Evolutionary conservation across 2,888 invertebrate species (phyloP).

Genomic region (Alviniconcha strummeri): DNA sequence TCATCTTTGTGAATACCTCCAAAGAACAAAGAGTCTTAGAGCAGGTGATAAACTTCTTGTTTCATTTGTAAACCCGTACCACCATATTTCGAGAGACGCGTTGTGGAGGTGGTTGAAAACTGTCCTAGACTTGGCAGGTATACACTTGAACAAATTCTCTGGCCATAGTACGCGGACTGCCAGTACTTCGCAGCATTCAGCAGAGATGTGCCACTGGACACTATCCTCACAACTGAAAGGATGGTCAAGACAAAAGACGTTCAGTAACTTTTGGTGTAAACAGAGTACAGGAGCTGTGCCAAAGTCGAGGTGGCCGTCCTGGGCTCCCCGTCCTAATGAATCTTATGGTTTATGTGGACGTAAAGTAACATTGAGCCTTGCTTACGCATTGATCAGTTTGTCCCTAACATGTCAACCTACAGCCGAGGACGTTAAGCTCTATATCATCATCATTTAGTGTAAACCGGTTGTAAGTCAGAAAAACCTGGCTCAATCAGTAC

Average conservation of each 20-base stretch:
- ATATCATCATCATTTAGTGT: not conserved
- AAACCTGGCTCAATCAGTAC: not conserved
- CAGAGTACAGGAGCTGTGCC: no score
- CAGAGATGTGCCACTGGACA: not conserved
- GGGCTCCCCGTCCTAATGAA: no score
- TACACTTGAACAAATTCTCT: constrained; percentile 35
- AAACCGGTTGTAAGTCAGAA: not conserved
- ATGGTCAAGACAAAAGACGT: not conserved
- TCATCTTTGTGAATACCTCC: constrained; percentile 18
- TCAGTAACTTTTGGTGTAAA: not conserved
- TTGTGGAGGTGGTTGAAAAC: constrained; percentile 44
- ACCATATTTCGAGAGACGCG: constrained; percentile 38
- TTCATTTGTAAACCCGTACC: constrained; percentile 43
- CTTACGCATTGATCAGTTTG: no score
- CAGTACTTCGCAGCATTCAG: not conserved
- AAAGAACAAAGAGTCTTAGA: constrained; percentile 22
- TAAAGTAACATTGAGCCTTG: no score
- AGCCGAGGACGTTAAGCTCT: no score
- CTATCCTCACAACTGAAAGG: not conserved
- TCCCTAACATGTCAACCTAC: no score
- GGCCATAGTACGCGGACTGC: constrained; percentile 33
- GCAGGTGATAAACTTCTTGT: constrained; percentile 32
- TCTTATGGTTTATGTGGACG: no score
- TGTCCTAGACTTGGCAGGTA: constrained; percentile 32
- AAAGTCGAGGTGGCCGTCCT: no score